Evolutionary conservation across 2,888 invertebrate genomes (phyloP), one percentile per base, ranked within the genome.

Genomic region (Siphonodentalium dalli): DNA sequence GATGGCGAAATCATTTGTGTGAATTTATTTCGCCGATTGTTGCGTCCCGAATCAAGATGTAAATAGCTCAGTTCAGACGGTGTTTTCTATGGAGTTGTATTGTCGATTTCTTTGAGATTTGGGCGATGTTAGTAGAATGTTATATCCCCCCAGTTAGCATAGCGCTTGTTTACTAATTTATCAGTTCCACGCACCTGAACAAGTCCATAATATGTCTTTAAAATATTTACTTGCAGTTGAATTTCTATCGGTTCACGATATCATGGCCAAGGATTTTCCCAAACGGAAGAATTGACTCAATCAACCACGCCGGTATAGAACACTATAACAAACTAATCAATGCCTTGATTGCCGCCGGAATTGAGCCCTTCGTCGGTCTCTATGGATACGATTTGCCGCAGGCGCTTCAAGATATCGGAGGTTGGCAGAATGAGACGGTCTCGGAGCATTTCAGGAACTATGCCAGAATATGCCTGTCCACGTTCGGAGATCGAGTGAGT

Each of bases 251-350:
- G 9, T 83, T 84, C 63, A 83, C 83, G 2, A 65, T 84, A 28
- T 87, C 90, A 0, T 92, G 92, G 92, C 80, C 89, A 0, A 83
- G 92, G 41, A 84, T 92, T 44, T 82, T 91, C 60, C 90, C 91
- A 0, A 85, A 84, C 7, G 91, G 75, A 9, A 66, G 65, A 7
- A 42, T 42, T 0, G 45, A 42, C 15, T 40, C 48, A 7, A 29
- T 90, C 27, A 92, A 89, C 73, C 81, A 85, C 33, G 84, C 85
- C 2, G 92, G 90, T 13, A 84, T 93, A 6, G 82, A 86, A 51
- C 91, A 91, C 79, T 93, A 93, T 78, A 88, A 87, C 71, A 86
- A 88, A 63, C 80, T 93, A 38, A 88, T 92, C 46, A 84, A 90
- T 67, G 88, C 87, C 66, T 83, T 92, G 6, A 60, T 88, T 4